Evolutionary conservation across 2,113 vertebrate species (phyloP), one percentile per base, ranked within the genome.

Genomic region (Lophura nycthemera): DNA sequence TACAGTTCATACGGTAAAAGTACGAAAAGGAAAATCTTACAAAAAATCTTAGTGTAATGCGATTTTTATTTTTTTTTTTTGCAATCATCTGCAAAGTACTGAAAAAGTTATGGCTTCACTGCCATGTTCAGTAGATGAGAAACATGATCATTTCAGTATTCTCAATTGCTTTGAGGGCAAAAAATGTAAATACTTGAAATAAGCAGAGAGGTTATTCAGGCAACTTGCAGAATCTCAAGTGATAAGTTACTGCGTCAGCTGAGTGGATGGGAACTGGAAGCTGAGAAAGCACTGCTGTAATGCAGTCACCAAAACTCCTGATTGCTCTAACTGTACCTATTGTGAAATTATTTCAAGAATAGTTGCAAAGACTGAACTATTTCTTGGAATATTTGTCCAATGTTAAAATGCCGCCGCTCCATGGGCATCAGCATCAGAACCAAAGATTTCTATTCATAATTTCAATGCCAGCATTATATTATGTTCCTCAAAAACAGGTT

Each of bases 341-440:
- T 48, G n/a, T 43, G 65, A 93, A 48, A 77, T 32, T 13, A 69
- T 67, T 76, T 81, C 74, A 45, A 59, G 25, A 69, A 43, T 27
- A 60, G 10, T 8, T 84, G 56, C 43, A 66, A 61, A 65, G 66
- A 88, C 1, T 1, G 32, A 81, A 40, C 13, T 36, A 42, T 47
- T 81, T 42, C 42, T 42, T n/a, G 38, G 60, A 64, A 20, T 17
- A 34, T 56, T 17, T 69, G 38, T 43, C 56, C 69, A 38, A 29
- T 7, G 22, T 13, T 75, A 11, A 43, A 64, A 16, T 7, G n/a
- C 8, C 30, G 40, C 24, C 36, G 18, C 3, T 13, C 34, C 61
- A 47, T 3, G 32, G 32, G n/a, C 27, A 64, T 45, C 43, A 15
- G 60, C 1, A 43, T 1, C 32, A 1, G 1, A 42, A 25, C 5